Percentiles rank a stretch among this genome's conserved stretches.
phyloP scores from a whole-genome alignment of 1,140 invertebrate genomes.

The Bombus balteatus region DNA sequence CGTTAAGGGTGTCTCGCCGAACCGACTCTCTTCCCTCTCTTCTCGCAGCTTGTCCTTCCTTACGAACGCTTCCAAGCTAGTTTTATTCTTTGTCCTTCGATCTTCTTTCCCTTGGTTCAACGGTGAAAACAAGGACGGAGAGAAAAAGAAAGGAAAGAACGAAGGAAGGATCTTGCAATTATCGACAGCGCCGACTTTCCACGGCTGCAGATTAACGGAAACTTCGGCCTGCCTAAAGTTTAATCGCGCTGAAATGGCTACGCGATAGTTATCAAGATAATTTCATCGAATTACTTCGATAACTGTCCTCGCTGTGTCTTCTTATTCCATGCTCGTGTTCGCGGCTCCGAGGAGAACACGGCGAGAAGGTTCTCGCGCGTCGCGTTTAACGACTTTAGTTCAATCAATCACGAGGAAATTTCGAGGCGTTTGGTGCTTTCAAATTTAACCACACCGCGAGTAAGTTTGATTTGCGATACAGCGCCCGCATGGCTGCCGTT shows the following conservation, averaged over 20 bases:
- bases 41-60: neutral
- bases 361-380: neutral
- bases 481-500: constrained; percentile 12
- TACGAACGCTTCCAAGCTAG: neutral
- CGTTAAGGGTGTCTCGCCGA: constrained; percentile 49
- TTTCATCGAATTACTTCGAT: constrained; percentile 54
- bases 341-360: no score
- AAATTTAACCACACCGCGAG: no score
- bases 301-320: constrained; percentile 31
- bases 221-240: constrained; percentile 48
- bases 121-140: constrained; percentile 3
- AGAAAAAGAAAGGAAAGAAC: neutral
- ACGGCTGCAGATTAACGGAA: constrained; percentile 62
- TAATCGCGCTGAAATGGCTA: constrained; percentile 51
- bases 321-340: neutral
- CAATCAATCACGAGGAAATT: neutral
- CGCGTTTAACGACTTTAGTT: neutral
- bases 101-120: neutral
- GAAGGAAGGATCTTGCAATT: constrained; percentile 49
- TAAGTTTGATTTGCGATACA: constrained; percentile 43
- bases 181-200: constrained; percentile 46
- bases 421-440: neutral
- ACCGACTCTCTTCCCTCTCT: neutral
- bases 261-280: constrained; percentile 53
- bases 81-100: constrained; percentile 12